Percentiles rank a stretch among this genome's conserved stretches.
Conservation (phyloP, 1,140 invertebrate species). For the Wiebesia pumilae region DNA sequence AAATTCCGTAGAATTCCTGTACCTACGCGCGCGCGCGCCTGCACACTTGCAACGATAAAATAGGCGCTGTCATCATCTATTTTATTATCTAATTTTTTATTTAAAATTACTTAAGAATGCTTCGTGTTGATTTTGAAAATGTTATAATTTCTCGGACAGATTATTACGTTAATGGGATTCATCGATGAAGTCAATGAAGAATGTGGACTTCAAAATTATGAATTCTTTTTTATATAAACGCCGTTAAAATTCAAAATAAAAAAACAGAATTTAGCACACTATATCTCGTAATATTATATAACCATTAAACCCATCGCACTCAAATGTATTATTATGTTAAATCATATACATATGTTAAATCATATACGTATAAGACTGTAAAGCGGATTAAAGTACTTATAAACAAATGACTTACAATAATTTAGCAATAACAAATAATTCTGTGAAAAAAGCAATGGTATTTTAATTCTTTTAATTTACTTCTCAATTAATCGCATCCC, state of each 20-base stretch:
- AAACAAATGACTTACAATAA: no score
- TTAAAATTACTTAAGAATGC: not conserved
- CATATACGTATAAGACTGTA: no score
- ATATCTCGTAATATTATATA: no score
- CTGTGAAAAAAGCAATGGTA: not conserved
- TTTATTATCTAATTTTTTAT: constrained; percentile 2
- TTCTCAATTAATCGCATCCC: not conserved
- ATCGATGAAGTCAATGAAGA: not conserved
- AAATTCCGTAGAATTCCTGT: not conserved
- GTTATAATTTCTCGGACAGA: not conserved
- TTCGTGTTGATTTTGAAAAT: not conserved
- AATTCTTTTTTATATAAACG: not conserved
- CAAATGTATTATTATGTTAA: no score
- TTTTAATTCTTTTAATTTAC: no score
- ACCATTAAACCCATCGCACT: no score
- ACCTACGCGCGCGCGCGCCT: no score
- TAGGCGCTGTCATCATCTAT: not conserved
- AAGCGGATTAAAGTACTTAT: no score
- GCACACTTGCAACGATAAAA: not conserved
- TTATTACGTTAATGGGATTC: not conserved
- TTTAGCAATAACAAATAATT: no score
- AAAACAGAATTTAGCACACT: no score
- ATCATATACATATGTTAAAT: no score
- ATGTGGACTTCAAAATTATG: not conserved
- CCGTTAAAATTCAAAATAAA: no score